phyloP scores from a whole-genome alignment of 1,140 invertebrate genomes.

The Sitophilus oryzae region DNA sequence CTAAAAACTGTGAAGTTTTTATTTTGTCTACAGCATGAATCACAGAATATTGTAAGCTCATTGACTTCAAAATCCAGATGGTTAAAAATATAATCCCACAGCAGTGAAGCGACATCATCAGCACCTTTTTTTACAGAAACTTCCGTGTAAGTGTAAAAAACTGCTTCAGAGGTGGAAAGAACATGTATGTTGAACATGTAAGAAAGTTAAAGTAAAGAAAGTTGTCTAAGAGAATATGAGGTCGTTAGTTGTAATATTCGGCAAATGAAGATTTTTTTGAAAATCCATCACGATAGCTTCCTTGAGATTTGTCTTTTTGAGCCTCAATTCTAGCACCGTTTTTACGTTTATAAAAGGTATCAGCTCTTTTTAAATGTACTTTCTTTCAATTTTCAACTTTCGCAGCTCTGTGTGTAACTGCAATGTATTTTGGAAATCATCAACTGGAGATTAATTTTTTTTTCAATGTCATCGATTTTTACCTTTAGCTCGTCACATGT shows the following conservation, averaged over 20 bases:
- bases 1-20: slow-evolving; percentile 19
- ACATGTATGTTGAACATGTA: slow-evolving; percentile 30
- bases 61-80: not conserved
- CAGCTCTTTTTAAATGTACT: slow-evolving; percentile 3
- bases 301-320: slow-evolving; percentile 8
- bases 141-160: too few species aligned
- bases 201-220: slow-evolving; percentile 6
- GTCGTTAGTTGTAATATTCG: slow-evolving; percentile 28
- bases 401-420: not conserved
- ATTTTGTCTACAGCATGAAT: slow-evolving; percentile 24
- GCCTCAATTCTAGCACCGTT: slow-evolving; percentile 3
- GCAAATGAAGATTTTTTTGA: slow-evolving; percentile 22
- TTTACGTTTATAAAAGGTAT: slow-evolving; percentile 14
- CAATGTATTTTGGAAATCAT: not conserved
- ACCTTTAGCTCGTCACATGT: not conserved
- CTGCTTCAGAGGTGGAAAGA: slow-evolving; percentile 11
- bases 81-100: not conserved
- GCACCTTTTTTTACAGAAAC: too few species aligned
- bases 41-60: slow-evolving; percentile 16
- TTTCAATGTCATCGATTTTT: not conserved
- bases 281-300: slow-evolving; percentile 25
- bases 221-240: slow-evolving; percentile 26
- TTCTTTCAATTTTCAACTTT: not conserved
- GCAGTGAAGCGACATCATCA: slow-evolving; percentile 1
- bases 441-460: not conserved